Evolutionary conservation across 1,140 invertebrate species (phyloP), one percentile per base, ranked within the genome.

Genomic region (Drosophila erecta): DNA sequence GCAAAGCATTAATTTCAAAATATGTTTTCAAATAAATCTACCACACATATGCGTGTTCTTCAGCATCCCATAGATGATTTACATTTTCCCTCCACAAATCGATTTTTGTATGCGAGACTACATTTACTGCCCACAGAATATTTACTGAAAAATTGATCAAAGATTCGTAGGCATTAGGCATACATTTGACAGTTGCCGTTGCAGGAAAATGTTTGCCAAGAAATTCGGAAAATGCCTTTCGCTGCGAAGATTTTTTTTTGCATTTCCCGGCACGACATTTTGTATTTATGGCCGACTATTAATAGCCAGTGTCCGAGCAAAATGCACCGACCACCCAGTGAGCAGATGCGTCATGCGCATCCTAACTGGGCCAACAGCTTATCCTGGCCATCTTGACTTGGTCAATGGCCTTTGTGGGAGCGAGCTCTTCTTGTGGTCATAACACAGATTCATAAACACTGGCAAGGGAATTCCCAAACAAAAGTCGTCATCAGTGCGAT

Each of bases 401-500:
- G 14, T n/a, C 60, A 7, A n/a, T 3, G n/a, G 27, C 35, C 20
- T n/a, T 17, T 22, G n/a, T 49, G 12, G 20, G 14, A 30, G 7
- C 41, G 53, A 55, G 24, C 17, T 37, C 46, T 30, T 38, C 15
- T 54, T 24, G 22, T 20, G 61, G 46, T 33, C 53, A 56, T 24
- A 47, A 64, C n/a, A 30, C 51, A 41, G 53, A 46, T 46, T 53
- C 58, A 70, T 67, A 76, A 76, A 79, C 69, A 79, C 56, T 41
- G 40, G 14, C 30, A 43, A 73, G 85, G 84, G 84, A 89, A 89
- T 89, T 80, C 84, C 84, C 84, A 89, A 89, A 83, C 79, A 89
- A 89, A 89, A 77, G 59, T 69, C 84, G 84, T 89, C 84, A 84
- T 86, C 75, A 60, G 62, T 64, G 38, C 75, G 50, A 64, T 64